Evolutionary conservation across 2,113 vertebrate genomes (phyloP).

Genomic region (Poeciliopsis occidentalis): DNA sequence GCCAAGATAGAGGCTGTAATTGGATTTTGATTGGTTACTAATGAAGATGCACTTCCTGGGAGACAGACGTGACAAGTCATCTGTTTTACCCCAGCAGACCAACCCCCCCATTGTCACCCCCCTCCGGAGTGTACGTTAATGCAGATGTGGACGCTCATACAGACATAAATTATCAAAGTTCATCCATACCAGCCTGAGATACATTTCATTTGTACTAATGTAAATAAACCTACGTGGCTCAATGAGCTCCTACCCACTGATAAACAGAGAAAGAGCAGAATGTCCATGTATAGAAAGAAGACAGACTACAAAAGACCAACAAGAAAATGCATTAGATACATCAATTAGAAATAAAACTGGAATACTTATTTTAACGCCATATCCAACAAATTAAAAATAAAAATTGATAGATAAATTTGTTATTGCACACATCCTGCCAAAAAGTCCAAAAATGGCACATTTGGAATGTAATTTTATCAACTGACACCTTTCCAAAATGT

Average conservation of each 20-base stretch:
- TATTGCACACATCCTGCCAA: too few species aligned
- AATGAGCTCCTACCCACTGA: not conserved
- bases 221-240: not conserved
- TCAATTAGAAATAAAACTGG: too few species aligned
- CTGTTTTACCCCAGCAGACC: slow-evolving; percentile 55
- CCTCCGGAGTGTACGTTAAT: not conserved
- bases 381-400: too few species aligned
- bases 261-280: not conserved
- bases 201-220: not conserved
- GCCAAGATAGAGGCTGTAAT: slow-evolving; percentile 79
- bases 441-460: too few species aligned
- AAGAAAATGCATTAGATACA: too few species aligned
- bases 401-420: too few species aligned
- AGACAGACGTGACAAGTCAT: slow-evolving; percentile 77
- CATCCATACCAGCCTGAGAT: not conserved
- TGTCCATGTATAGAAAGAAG: too few species aligned
- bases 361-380: too few species aligned
- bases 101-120: not conserved
- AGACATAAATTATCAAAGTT: slow-evolving; percentile 11
- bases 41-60: slow-evolving; percentile 81
- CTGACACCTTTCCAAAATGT: too few species aligned
- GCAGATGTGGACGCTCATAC: not conserved
- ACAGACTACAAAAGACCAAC: too few species aligned
- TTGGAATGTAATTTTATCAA: too few species aligned
- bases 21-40: slow-evolving; percentile 84